A percentile compares a stretch with the other conserved stretches of the same genome.
Conservation (phyloP, 2,113 vertebrate species). For the Mustela lutreola region DNA sequence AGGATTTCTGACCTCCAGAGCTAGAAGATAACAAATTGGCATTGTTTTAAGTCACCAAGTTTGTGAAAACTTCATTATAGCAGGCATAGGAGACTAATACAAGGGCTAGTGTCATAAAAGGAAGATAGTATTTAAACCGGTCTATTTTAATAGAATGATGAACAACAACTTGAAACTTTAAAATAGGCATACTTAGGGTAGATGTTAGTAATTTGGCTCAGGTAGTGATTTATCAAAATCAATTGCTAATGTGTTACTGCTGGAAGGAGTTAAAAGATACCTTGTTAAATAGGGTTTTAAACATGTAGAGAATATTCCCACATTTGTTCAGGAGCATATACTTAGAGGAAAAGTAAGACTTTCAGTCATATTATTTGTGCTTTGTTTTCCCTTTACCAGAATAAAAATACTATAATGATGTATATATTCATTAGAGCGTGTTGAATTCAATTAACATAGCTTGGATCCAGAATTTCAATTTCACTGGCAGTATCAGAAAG, state of each 20-base stretch:
- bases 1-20: background rate
- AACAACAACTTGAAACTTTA: constrained; percentile 9
- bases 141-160: background rate
- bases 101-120: background rate
- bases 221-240: constrained; percentile 39
- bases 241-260: background rate
- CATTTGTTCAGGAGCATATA: background rate
- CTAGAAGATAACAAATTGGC: background rate
- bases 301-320: background rate
- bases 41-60: background rate
- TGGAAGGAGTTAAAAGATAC: background rate
- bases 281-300: constrained; percentile 13
- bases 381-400: constrained; percentile 61
- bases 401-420: constrained; percentile 51
- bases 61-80: background rate
- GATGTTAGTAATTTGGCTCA: background rate
- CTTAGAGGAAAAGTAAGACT: constrained; percentile 1
- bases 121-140: background rate
- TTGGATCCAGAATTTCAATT: constrained; percentile 71
- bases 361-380: constrained; percentile 54
- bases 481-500: constrained; percentile 50
- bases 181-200: constrained; percentile 34
- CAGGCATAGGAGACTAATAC: background rate
- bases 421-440: constrained; percentile 23
- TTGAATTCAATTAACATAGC: constrained; percentile 52